phyloP scores from a whole-genome alignment of 2,888 invertebrate genomes.

The Ophioninae sp. region DNA sequence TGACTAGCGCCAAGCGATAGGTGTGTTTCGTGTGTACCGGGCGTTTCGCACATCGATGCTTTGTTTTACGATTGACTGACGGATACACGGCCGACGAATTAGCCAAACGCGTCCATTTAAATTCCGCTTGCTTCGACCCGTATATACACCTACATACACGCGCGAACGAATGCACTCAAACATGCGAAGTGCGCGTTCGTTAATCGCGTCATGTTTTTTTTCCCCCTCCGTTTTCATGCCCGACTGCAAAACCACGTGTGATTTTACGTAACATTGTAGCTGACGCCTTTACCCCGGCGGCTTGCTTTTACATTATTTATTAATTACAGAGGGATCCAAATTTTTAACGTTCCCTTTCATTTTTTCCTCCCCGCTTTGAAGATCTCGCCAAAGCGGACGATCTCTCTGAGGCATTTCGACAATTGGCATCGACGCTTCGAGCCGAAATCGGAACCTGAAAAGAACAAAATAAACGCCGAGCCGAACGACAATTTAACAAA shows the following conservation, averaged over 20 bases:
- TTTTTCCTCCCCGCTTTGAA: too few relatives aligned
- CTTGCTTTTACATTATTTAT: not conserved
- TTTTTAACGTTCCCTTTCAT: too few relatives aligned
- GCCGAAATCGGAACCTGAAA: too few relatives aligned
- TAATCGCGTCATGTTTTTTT: not conserved
- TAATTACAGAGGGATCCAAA: not conserved
- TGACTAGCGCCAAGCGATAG: slow-evolving; percentile 1
- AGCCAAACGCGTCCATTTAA: slow-evolving; percentile 39
- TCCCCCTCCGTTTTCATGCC: not conserved
- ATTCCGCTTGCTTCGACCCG: not conserved
- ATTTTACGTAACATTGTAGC: not conserved
- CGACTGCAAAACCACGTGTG: not conserved
- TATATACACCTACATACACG: not conserved
- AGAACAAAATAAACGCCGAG: too few relatives aligned
- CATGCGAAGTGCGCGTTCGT: not conserved
- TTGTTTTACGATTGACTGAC: slow-evolving; percentile 60
- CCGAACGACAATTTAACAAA: too few relatives aligned
- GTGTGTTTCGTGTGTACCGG: slow-evolving; percentile 23
- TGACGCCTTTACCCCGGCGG: not conserved
- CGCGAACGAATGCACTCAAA: too few relatives aligned
- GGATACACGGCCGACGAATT: slow-evolving; percentile 60
- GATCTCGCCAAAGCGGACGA: too few relatives aligned
- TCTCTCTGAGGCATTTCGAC: too few relatives aligned
- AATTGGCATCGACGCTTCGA: too few relatives aligned
- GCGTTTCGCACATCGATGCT: slow-evolving; percentile 52